Evolutionary conservation across 2,888 invertebrate genomes (phyloP), one percentile per base, ranked within the genome.

Genomic region (Latrodectus elegans): DNA sequence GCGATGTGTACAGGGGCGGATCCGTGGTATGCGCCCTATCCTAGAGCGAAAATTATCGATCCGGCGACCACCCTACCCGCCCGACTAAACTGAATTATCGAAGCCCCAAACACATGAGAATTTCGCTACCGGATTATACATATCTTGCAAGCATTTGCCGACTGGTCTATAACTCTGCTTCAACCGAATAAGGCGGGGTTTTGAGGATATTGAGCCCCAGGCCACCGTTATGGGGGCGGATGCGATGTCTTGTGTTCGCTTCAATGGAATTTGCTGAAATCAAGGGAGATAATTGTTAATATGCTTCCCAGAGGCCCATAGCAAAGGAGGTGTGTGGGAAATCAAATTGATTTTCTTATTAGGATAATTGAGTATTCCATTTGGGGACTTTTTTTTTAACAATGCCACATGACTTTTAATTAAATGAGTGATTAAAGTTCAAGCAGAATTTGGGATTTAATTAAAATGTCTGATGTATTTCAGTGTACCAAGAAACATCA

Each of bases 31-130:
- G 38, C 22, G 55, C 49, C 55, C 26, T 38, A 75, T 75, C 60
- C 75, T 15, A 38, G 38, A 49, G 75, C 75, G 65, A 60, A 75
- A 64, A 60, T 75, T 64, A 84, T 84, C 75, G 84, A 84, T 84
- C 84, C 64, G 49, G 60, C 22, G 22, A 22, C 55, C 22, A 49
- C 64, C 53, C 26, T 70, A 65, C 67, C 60, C 60, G 12, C n/a
- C 10, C 60, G 60, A n/a, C 60, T 38, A 84, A 84, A 84, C 78
- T 84, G 84, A 84, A 78, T 84, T 78, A 84, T 84, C 78, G 76
- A 71, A 26, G 15, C 22, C 22, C 8, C 12, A 71, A 49, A 49
- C 60, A 68, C 70, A 83, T 60, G 70, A 76, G 70, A 60, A 76
- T 68, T 81, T 17, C 68, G 60, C 73, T 64, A 38, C 65, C 53